phyloP scores from a whole-genome alignment of 30 jellyfish, hydroid and myxozoan species.

The Cassiopea andromeda region DNA sequence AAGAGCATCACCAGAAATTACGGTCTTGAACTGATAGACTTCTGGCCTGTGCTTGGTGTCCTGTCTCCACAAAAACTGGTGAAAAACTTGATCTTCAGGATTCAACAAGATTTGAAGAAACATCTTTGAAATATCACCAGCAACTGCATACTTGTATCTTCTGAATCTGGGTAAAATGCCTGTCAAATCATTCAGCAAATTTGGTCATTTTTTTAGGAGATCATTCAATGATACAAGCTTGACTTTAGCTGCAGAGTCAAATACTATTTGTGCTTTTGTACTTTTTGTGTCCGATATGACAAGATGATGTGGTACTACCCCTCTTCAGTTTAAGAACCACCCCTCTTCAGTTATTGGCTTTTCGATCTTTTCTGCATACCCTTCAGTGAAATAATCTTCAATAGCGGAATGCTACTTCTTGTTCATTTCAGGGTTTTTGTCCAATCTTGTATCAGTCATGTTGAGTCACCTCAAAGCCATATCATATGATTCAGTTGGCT shows the following conservation, averaged over 20 bases:
- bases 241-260: conserved; percentile 55
- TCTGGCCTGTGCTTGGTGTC: conserved; percentile 35
- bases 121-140: conserved; percentile 44
- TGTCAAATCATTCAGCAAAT: conserved; percentile 44
- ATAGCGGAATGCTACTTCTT: not conserved
- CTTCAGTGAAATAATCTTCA: conserved; percentile 12
- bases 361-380: conserved; percentile 12
- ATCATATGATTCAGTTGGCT: conserved; percentile 19
- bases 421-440: conserved; percentile 2
- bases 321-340: conserved; percentile 6
- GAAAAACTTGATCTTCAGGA: conserved; percentile 55
- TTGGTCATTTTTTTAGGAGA: conserved; percentile 28
- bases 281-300: conserved; percentile 21
- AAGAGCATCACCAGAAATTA: conserved; percentile 52
- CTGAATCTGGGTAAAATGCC: conserved; percentile 55
- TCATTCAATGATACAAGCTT: conserved; percentile 31
- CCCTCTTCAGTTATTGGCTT: conserved; percentile 20
- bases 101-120: conserved; percentile 32
- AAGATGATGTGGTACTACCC: conserved; percentile 4
- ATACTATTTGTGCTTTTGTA: conserved; percentile 33
- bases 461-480: conserved; percentile 21
- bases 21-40: conserved; percentile 52
- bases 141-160: conserved; percentile 39
- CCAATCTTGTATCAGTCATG: conserved; percentile 16
- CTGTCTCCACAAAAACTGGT: conserved; percentile 58